Percentiles rank a stretch among this genome's conserved stretches.
phyloP scores from a whole-genome alignment of 1,140 invertebrate species.

The Daktulosphaira vitifoliae region DNA sequence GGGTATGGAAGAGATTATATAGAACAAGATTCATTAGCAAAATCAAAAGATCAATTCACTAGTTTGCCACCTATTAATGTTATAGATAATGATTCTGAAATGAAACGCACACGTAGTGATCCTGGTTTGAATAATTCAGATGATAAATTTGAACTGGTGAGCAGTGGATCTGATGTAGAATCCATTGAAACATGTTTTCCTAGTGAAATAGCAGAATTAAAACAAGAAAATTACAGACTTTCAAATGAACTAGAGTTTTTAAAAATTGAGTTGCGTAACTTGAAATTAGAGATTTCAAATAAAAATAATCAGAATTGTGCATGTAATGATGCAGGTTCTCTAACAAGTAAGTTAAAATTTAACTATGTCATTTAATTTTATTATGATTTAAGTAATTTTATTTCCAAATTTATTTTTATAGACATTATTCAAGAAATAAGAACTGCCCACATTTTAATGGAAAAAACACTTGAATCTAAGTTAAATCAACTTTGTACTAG shows the following conservation, averaged over 20 bases:
- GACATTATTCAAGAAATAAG: slow-evolving; percentile 30
- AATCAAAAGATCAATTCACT: slow-evolving; percentile 34
- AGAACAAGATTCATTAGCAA: slow-evolving; percentile 2
- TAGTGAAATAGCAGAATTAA: slow-evolving; percentile 32
- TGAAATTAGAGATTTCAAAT: slow-evolving; percentile 35
- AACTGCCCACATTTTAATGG: slow-evolving; percentile 24
- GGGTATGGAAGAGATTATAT: slow-evolving; percentile 22
- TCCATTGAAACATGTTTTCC: slow-evolving; percentile 16
- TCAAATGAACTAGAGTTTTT: slow-evolving; percentile 34
- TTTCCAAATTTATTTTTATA: too few relatives aligned
- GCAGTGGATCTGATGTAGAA: slow-evolving; percentile 21
- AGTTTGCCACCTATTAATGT: slow-evolving; percentile 37
- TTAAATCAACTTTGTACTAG: slow-evolving; percentile 5
- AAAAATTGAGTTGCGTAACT: slow-evolving; percentile 34
- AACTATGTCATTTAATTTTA: not conserved
- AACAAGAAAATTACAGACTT: slow-evolving; percentile 35
- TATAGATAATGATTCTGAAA: slow-evolving; percentile 32
- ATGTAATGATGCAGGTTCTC: slow-evolving; percentile 14
- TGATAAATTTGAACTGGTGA: slow-evolving; percentile 32
- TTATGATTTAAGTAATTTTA: too few relatives aligned
- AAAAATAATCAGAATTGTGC: slow-evolving; percentile 6
- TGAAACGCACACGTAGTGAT: slow-evolving; percentile 36
- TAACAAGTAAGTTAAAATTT: slow-evolving; percentile 16
- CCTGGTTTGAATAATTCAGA: slow-evolving; percentile 35
- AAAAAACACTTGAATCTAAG: slow-evolving; percentile 20